A percentile compares a stretch with the other conserved stretches of the same genome.
These are phyloP conservation scores for Petrolisthes cinctipes DNA, from an alignment of 2,888 invertebrate species.

Conservation along the genomic window DNA sequence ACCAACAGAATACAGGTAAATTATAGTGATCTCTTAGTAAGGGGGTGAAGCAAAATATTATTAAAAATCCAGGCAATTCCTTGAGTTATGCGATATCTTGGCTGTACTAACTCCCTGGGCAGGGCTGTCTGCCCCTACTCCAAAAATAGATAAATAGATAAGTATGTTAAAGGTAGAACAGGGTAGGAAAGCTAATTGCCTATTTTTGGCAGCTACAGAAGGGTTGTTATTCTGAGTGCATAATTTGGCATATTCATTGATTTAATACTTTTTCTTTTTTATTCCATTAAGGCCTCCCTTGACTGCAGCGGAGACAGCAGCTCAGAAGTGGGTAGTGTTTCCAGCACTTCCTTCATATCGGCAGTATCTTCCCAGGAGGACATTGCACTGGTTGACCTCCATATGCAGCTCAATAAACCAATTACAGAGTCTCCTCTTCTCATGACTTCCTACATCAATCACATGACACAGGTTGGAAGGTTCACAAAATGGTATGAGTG, in stretches of 20 bases:
- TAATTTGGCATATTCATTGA: too few relatives aligned
- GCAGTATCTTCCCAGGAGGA: constrained; percentile 94
- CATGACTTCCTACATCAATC: constrained; percentile 94
- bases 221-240: too few relatives aligned
- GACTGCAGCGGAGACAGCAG: constrained; percentile 55
- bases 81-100: too few relatives aligned
- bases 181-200: too few relatives aligned
- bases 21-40: too few relatives aligned
- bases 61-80: too few relatives aligned
- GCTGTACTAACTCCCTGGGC: too few relatives aligned
- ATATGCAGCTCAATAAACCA: constrained; percentile 91
- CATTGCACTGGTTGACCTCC: constrained; percentile 89
- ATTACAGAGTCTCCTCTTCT: constrained; percentile 93
- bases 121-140: too few relatives aligned
- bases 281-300: constrained; percentile 24
- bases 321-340: constrained; percentile 66
- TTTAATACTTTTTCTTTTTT: background rate
- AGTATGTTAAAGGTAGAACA: too few relatives aligned
- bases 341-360: constrained; percentile 76
- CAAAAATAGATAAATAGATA: too few relatives aligned
- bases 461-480: constrained; percentile 82
- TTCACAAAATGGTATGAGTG: background rate
- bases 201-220: too few relatives aligned
- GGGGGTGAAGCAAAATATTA: too few relatives aligned
- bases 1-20: constrained; percentile 45